Evolutionary conservation across 2,797 vertebrate genomes (phyloP).

Genomic region (Chelon auratus): DNA sequence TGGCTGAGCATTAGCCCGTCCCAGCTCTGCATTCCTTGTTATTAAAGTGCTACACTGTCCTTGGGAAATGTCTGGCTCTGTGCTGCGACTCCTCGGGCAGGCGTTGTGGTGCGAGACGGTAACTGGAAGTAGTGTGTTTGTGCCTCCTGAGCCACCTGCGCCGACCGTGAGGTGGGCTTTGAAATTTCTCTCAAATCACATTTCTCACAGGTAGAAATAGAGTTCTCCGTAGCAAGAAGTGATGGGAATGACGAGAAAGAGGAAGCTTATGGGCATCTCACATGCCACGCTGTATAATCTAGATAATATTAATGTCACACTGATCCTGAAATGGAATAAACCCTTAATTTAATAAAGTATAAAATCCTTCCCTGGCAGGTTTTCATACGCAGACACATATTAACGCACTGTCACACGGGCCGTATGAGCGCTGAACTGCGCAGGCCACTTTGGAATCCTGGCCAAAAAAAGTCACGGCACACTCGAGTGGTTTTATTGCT

Average conservation of each 20-base stretch:
- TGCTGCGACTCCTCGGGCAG: slow-evolving; percentile 42
- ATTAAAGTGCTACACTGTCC: slow-evolving; percentile 69
- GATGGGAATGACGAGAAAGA: slow-evolving; percentile 34
- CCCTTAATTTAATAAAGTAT: slow-evolving; percentile 27
- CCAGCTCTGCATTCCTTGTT: slow-evolving; percentile 59
- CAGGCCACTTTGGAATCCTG: slow-evolving; percentile 36
- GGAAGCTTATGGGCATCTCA: slow-evolving; percentile 32
- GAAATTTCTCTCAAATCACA: slow-evolving; percentile 62
- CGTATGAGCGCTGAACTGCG: slow-evolving; percentile 46
- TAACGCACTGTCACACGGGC: slow-evolving; percentile 26
- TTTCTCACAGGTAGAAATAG: slow-evolving; percentile 52
- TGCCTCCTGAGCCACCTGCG: slow-evolving; percentile 47
- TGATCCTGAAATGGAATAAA: slow-evolving; percentile 9
- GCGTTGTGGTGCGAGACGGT: slow-evolving; percentile 27
- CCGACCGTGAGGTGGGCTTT: slow-evolving; percentile 33
- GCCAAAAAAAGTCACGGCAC: slow-evolving; percentile 51
- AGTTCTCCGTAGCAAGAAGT: slow-evolving; percentile 21
- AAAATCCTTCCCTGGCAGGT: slow-evolving; percentile 12
- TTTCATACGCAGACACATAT: slow-evolving; percentile 6
- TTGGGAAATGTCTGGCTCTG: slow-evolving; percentile 66
- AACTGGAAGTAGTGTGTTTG: slow-evolving; percentile 46
- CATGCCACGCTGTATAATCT: slow-evolving; percentile 14
- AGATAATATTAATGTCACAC: slow-evolving; percentile 16
- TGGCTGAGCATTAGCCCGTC: slow-evolving; percentile 65
- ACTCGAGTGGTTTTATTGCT: slow-evolving; percentile 58